Percentiles rank a stretch among this genome's conserved stretches.
These are phyloP conservation scores for Timandra comae DNA, from an alignment of 2,888 invertebrate genomes.

Conservation along the genomic window DNA sequence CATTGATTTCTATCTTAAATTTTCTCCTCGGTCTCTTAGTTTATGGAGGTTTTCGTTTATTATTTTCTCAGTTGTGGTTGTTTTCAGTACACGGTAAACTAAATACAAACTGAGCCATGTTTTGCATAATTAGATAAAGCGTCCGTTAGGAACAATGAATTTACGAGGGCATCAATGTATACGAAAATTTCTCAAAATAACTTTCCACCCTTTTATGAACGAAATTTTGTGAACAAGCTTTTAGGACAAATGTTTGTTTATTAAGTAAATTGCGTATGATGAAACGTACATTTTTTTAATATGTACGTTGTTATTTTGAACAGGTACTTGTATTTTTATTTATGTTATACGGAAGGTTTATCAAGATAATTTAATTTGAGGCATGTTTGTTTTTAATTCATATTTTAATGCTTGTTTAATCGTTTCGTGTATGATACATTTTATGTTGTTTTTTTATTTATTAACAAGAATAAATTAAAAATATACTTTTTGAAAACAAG, in stretches of 20 bases:
- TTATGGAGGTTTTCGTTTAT: constrained; percentile 39
- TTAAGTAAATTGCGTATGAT: constrained; percentile 2
- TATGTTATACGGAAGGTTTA: too few relatives aligned
- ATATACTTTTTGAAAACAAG: too few relatives aligned
- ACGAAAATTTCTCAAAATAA: constrained; percentile 19
- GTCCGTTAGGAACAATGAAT: constrained; percentile 39
- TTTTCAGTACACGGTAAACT: constrained; percentile 39
- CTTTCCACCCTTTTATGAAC: constrained; percentile 2
- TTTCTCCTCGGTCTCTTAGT: constrained; percentile 18
- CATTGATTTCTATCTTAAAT: constrained; percentile 50
- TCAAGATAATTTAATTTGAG: too few relatives aligned
- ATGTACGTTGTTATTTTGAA: too few relatives aligned
- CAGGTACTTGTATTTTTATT: too few relatives aligned
- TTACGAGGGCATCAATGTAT: constrained; percentile 29
- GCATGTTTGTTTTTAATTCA: too few relatives aligned
- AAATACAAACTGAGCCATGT: constrained; percentile 46
- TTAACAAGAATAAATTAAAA: too few relatives aligned
- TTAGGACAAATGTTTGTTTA: too few relatives aligned
- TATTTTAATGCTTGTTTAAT: too few relatives aligned
- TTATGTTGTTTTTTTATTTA: too few relatives aligned
- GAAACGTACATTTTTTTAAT: constrained; percentile 5
- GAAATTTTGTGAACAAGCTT: background rate
- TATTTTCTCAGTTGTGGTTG: constrained; percentile 27
- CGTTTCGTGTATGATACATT: too few relatives aligned
- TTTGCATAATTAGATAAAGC: constrained; percentile 63